Evolutionary conservation across 2,797 vertebrate genomes (phyloP), one percentile per base, ranked within the genome.

Genomic region (Neomorphus geoffroyi): DNA sequence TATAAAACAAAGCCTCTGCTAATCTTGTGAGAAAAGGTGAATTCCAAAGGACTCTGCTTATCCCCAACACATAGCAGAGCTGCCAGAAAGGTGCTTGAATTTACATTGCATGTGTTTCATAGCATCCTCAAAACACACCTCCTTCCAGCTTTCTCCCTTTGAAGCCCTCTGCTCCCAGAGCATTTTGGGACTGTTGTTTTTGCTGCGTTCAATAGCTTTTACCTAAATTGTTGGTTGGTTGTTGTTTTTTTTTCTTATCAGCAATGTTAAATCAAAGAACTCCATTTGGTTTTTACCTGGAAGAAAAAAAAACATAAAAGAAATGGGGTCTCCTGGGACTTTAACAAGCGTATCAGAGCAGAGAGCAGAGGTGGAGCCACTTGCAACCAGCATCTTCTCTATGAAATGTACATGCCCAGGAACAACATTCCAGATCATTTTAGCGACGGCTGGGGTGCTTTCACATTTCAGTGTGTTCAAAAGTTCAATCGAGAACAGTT

Each of bases 401-500:
- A 86, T 95, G 91, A 94, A 95, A 91, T 82, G 54, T 57, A 89
- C 57, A 24, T 86, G 93, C 75, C 84, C 75, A 39, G 84, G 86
- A 89, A 86, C 57, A 50, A 79, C 3, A 4, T 92, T 95, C 65
- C 91, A 78, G 72, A 80, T 27, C 71, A 80, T 85, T 94, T 95
- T 94, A 93, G 75, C 0, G 46, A 51, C 75, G 91, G 79, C 5
- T 6, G 84, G 81, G 71, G 75, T 0, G 6, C 82, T 90, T 93
- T 79, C 85, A 74, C 61, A 83, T 94, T 77, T 91, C 50, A 15
- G 18, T 21, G 50, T 80, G 58, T 65, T 94, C 91, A 88, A 86
- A 94, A 93, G 84, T 95, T 97, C 93, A 87, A 8, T 83, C 64
- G 80, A 86, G 66, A 93, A 61, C 53, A 62, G 80, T 83, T 95